Conservation (phyloP, 2,888 invertebrate species). For the Amphiduros pacificus region DNA sequence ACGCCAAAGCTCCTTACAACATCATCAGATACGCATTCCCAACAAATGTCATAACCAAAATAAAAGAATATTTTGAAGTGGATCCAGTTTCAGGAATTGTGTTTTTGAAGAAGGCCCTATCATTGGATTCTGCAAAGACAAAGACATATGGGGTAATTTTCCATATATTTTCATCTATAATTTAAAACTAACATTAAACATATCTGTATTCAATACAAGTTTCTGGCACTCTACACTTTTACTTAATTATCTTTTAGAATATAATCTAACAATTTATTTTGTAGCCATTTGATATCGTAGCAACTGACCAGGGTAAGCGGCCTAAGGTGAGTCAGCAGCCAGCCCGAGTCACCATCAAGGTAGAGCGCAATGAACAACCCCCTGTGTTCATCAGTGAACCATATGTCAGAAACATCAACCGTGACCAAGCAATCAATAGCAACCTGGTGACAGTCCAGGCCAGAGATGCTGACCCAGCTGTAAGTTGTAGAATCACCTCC, state of each 20-base stretch:
- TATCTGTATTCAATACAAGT: background rate
- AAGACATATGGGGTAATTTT: conserved; percentile 26
- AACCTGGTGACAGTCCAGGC: conserved; percentile 18
- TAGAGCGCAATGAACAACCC: conserved; percentile 39
- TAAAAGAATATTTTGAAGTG: conserved; percentile 25
- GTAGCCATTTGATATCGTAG: conserved; percentile 33
- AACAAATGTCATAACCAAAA: conserved; percentile 8
- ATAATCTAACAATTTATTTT: background rate
- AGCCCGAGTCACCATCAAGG: conserved; percentile 40
- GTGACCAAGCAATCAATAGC: conserved; percentile 11
- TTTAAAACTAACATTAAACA: background rate
- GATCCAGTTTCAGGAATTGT: conserved; percentile 24
- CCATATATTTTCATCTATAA: background rate
- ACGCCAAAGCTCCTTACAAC: conserved; percentile 34
- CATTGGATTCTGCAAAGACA: conserved; percentile 14
- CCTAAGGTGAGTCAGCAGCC: conserved; percentile 21
- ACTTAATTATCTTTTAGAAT: background rate
- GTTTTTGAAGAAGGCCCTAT: conserved; percentile 29
- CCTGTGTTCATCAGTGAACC: conserved; percentile 31
- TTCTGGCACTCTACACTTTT: background rate
- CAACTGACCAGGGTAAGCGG: conserved; percentile 35
- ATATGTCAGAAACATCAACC: conserved; percentile 24
- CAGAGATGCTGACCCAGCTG: conserved; percentile 18
- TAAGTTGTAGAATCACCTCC: too few species aligned
- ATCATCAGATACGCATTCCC: conserved; percentile 29